Evolutionary conservation across 2,113 vertebrate species (phyloP), one percentile per base, ranked within the genome.

Genomic region (Poeciliopsis turrubarensis): DNA sequence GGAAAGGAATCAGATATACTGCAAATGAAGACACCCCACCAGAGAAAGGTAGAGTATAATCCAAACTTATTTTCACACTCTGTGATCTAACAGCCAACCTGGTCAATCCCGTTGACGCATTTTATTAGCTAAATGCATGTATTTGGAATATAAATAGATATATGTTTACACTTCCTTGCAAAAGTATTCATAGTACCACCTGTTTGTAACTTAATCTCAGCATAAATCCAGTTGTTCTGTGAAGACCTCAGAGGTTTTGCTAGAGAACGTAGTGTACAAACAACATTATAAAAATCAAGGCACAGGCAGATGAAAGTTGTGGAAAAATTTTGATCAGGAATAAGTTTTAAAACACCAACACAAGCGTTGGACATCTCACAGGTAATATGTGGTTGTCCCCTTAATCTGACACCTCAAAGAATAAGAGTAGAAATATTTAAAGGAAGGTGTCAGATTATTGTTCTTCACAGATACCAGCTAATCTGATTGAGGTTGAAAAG

Each of bases 1-100:
- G 97, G 80, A 98, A 97, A 95, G 97, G 98, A 68, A 92, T 97
- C 95, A 95, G 98, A 92, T 98, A 92, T 95, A 95, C 96, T 39
- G 95, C 96, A 85, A 98, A 95, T 86, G 98, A 99, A 94, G 97
- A 99, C 90, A 95, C 95, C 80, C 95, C 94, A 90, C 98, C 98
- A 91, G 97, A 99, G 89, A 99, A 98, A 96, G 95, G 98, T 99
- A 96, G 7, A n/a, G 34, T 60, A 67, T 77, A 68, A 44, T 70
- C 29, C 72, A 73, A 34, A 54, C 64, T 22, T 60, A 34, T 30
- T 65, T 62, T 54, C 54, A 73, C 51, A 84, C 44, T 39, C 27
- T 72, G 34, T 80, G 72, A 47, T 75, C 27, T 68, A 61, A 75
- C 65, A 19, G 51, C 39, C 34, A 68, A 13, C 14, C 5, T 25